Conservation (phyloP, 2,113 vertebrate genomes). For the Sander lucioperca region DNA sequence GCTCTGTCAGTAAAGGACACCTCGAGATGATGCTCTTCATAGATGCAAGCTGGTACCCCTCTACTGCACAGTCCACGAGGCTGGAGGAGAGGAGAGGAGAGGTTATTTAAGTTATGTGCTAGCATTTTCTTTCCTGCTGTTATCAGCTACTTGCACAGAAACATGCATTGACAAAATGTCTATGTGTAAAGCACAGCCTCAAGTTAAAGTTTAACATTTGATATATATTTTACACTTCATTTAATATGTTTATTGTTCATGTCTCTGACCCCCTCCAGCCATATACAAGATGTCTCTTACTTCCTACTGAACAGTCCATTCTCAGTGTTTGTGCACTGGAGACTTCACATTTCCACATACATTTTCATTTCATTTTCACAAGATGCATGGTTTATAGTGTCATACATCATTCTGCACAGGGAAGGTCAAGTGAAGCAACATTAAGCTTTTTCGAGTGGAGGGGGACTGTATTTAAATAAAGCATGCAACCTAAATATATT, state of each 20-base stretch:
- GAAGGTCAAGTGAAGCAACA: not conserved
- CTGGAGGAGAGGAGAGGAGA: conserved; percentile 68
- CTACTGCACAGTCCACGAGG: conserved; percentile 72
- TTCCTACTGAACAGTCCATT: not conserved
- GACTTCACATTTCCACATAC: not conserved
- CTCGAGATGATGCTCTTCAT: conserved; percentile 60
- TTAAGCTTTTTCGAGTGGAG: not conserved
- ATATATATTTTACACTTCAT: too few species aligned
- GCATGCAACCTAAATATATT: not conserved
- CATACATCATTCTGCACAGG: not conserved
- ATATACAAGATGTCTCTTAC: not conserved
- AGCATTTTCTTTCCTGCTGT: not conserved
- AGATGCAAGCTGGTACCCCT: conserved; percentile 49
- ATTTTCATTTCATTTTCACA: not conserved
- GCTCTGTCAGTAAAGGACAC: conserved; percentile 78
- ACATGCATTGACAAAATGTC: too few species aligned
- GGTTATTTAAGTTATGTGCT: not conserved
- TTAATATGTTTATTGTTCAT: too few species aligned
- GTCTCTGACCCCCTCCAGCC: not conserved
- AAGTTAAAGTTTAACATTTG: too few species aligned
- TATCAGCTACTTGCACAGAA: not conserved
- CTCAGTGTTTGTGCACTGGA: not conserved
- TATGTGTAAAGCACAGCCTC: too few species aligned
- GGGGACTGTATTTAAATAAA: not conserved
- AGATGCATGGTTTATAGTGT: not conserved